Conservation (phyloP, 2,797 vertebrate species). For the Pipistrellus pipistrellus region DNA sequence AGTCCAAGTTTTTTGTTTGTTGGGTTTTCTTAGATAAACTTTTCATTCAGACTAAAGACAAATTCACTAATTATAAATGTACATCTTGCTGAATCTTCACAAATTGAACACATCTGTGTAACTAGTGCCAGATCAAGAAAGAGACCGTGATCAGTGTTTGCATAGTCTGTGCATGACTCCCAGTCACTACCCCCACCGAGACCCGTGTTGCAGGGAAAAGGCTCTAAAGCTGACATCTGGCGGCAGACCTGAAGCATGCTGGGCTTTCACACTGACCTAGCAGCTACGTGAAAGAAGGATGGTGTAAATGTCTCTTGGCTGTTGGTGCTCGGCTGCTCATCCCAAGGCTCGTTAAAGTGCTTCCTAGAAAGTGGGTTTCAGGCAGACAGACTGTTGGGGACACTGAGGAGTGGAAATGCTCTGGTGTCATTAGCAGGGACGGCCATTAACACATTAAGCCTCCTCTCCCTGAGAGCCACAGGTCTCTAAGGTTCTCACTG, state of each 20-base stretch:
- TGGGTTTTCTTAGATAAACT: neutral
- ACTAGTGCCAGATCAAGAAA: neutral
- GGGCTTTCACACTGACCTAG: neutral
- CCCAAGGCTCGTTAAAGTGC: constrained; percentile 53
- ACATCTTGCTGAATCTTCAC: neutral
- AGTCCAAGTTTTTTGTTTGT: neutral
- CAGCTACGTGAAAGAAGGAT: neutral
- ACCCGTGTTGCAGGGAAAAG: neutral
- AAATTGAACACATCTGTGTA: neutral
- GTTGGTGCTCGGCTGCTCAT: constrained; percentile 22
- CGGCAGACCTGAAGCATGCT: neutral
- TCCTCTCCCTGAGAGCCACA: neutral
- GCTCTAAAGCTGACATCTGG: neutral
- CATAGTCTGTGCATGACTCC: neutral
- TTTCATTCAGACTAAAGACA: neutral
- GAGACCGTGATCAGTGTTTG: neutral
- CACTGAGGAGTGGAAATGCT: neutral
- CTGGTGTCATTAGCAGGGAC: neutral
- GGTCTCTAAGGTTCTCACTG: constrained; percentile 48
- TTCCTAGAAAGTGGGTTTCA: constrained; percentile 58
- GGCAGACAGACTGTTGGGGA: constrained; percentile 36
- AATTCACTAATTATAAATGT: neutral
- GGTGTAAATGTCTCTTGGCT: neutral
- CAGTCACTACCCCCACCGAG: neutral
- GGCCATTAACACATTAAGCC: neutral